Percentiles rank a stretch among this genome's conserved stretches.
phyloP scores from a whole-genome alignment of 2,113 vertebrate species.

The Leucoraja erinaceus region DNA sequence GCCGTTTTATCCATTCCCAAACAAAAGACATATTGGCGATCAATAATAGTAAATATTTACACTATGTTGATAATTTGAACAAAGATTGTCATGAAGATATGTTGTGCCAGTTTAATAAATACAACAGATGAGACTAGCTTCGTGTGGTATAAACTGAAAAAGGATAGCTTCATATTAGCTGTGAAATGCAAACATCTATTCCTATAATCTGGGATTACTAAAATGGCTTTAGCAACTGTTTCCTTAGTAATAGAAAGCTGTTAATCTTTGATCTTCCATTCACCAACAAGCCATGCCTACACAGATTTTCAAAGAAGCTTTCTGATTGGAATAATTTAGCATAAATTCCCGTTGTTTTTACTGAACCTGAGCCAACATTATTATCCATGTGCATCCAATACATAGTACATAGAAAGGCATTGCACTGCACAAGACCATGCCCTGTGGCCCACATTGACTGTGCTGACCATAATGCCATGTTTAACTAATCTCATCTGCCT shows the following conservation, averaged over 20 bases:
- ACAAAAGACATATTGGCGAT: not conserved
- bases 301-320: not conserved
- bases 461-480: no score
- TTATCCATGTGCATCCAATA: no score
- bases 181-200: conserved; percentile 5
- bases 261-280: not conserved
- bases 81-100: not conserved
- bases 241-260: not conserved
- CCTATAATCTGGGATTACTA: not conserved
- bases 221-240: conserved; percentile 12
- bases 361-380: not conserved
- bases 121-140: not conserved
- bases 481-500: no score
- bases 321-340: not conserved
- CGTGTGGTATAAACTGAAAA: not conserved
- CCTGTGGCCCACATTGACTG: no score
- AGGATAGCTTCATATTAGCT: not conserved
- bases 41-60: not conserved
- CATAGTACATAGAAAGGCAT: no score
- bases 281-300: not conserved
- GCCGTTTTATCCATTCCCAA: not conserved
- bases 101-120: not conserved
- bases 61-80: not conserved
- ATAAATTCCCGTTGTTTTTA: not conserved
- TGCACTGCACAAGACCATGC: no score